phyloP scores from a whole-genome alignment of 2,113 vertebrate species.

The Taxidea taxus region DNA sequence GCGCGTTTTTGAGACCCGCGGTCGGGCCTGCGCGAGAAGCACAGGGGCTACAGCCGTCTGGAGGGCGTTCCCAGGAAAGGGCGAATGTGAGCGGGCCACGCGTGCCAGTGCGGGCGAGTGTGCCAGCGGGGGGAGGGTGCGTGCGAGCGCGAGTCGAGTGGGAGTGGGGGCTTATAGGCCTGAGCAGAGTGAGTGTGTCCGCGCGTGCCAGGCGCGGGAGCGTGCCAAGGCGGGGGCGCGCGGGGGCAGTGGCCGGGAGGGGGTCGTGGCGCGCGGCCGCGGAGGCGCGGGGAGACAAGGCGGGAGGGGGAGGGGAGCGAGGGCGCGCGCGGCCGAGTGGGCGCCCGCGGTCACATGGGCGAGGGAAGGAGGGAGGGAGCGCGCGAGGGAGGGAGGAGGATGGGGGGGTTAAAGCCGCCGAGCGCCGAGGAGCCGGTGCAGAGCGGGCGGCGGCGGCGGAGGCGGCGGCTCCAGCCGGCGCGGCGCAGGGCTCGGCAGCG shows the following conservation, averaged over 20 bases:
- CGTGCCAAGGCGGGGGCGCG: constrained; percentile 56
- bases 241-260: constrained; percentile 59
- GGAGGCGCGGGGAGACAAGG: constrained; percentile 70
- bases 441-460: constrained; percentile 72
- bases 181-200: constrained; percentile 37
- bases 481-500: constrained; percentile 52
- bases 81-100: constrained; percentile 54
- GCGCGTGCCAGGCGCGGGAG: constrained; percentile 58
- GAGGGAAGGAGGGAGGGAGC: constrained; percentile 69
- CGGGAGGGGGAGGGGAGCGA: constrained; percentile 71
- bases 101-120: constrained; percentile 55
- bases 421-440: constrained; percentile 77
- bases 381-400: constrained; percentile 73
- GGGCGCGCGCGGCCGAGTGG: constrained; percentile 76
- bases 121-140: constrained; percentile 47
- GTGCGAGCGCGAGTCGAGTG: constrained; percentile 31
- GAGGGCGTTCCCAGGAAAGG: constrained; percentile 58
- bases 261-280: constrained; percentile 73
- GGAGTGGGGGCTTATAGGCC: constrained; percentile 46
- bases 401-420: constrained; percentile 76
- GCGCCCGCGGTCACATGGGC: constrained; percentile 79
- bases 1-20: constrained; percentile 40
- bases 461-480: constrained; percentile 69
- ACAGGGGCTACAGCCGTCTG: constrained; percentile 1
- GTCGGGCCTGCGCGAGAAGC: constrained; percentile 16